These are phyloP conservation scores for Lasioglossum figueresi DNA, from an alignment of 2,888 invertebrate species.

Conservation along the genomic window DNA sequence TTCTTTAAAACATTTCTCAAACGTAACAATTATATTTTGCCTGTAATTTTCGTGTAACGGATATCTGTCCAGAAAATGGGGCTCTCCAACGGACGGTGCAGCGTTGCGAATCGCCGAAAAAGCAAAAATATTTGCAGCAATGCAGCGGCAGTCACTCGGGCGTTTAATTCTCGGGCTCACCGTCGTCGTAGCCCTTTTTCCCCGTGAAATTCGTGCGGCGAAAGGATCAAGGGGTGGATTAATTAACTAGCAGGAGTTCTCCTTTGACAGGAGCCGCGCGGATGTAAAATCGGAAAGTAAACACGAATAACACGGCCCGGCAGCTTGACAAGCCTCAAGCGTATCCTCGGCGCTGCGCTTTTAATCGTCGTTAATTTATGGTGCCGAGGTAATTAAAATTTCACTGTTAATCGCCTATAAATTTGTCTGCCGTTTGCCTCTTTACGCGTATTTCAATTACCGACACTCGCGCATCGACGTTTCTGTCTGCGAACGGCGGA, in stretches of 20 bases:
- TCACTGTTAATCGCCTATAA: conserved; percentile 31
- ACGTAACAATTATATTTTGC: not conserved
- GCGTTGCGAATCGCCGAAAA: not conserved
- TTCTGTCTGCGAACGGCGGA: not conserved
- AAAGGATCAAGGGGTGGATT: conserved; percentile 14
- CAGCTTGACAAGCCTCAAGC: not conserved
- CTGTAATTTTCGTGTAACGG: not conserved
- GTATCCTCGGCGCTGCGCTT: conserved; percentile 4
- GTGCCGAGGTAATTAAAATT: conserved; percentile 44
- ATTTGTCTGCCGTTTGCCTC: conserved; percentile 4
- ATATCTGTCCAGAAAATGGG: not conserved
- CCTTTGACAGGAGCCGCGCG: conserved; percentile 11
- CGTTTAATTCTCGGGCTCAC: conserved; percentile 7
- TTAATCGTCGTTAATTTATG: conserved; percentile 32
- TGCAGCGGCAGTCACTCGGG: not conserved
- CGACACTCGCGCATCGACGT: not conserved
- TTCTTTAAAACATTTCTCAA: not conserved
- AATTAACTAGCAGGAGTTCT: conserved; percentile 31
- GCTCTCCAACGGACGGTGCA: not conserved
- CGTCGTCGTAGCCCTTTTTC: not conserved
- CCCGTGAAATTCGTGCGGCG: not conserved
- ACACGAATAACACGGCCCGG: conserved; percentile 16
- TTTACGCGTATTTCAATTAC: not conserved
- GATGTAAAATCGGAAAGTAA: conserved; percentile 31
- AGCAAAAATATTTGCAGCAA: conserved; percentile 3